These are phyloP conservation scores for Papilio demoleus DNA, from an alignment of 2,888 invertebrate genomes.

Conservation along the genomic window DNA sequence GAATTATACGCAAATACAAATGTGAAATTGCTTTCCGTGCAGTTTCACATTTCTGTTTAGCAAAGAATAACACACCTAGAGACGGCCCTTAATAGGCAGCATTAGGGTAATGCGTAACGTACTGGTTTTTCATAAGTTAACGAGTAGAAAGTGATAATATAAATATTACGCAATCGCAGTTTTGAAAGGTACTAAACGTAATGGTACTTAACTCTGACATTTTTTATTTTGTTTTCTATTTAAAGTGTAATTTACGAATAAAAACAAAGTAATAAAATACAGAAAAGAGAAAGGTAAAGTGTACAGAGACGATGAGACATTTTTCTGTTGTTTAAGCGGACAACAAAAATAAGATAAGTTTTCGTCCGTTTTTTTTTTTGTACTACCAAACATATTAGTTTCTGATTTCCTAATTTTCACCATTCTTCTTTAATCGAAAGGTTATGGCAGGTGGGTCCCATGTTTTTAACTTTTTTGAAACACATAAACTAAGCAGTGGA, in stretches of 20 bases:
- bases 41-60: constrained; percentile 27
- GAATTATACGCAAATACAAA: neutral
- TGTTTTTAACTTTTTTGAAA: no score
- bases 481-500: no score
- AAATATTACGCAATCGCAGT: constrained; percentile 22
- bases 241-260: neutral
- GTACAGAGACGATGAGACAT: neutral
- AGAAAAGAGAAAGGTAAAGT: neutral
- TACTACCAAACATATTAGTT: no score
- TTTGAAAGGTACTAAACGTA: constrained; percentile 4
- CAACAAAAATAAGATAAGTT: no score
- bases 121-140: constrained; percentile 2
- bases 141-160: constrained; percentile 24
- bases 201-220: neutral
- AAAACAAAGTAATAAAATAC: neutral
- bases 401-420: no score
- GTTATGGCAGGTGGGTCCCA: no score
- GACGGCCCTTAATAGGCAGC: neutral
- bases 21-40: constrained; percentile 5
- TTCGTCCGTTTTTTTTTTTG: no score
- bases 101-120: neutral
- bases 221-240: neutral
- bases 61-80: constrained; percentile 17
- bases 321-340: no score
- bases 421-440: no score